Evolutionary conservation across 30 jellyfish, hydroid and myxozoan genomes (phyloP).

Genomic region (Hydra vulgaris): DNA sequence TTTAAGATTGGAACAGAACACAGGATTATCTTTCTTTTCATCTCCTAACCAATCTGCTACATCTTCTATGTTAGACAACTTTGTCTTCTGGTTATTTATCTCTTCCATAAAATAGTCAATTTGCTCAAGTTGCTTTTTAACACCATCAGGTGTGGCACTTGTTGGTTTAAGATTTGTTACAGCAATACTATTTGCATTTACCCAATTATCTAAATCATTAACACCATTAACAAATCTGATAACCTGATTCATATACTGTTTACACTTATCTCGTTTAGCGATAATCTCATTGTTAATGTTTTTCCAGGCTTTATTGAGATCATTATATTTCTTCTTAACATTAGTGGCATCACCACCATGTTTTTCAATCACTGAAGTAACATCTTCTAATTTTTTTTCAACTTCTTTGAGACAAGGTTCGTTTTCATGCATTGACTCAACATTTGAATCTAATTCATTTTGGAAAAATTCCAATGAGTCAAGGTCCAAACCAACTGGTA

Average conservation of each 20-base stretch:
- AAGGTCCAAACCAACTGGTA: conserved; percentile 67
- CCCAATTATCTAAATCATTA: conserved; percentile 67
- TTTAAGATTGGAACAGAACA: conserved; percentile 53
- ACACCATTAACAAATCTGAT: conserved; percentile 42
- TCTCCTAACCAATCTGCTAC: conserved; percentile 58
- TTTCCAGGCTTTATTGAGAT: conserved; percentile 42
- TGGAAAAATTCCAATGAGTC: conserved; percentile 49
- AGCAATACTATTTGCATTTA: conserved; percentile 40
- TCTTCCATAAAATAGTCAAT: conserved; percentile 59
- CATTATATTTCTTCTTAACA: conserved; percentile 30
- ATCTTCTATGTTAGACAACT: conserved; percentile 50
- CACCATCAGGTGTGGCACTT: conserved; percentile 45
- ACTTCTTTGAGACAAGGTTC: conserved; percentile 41
- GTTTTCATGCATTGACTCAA: conserved; percentile 44
- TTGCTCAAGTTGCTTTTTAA: conserved; percentile 56
- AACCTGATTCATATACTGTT: conserved; percentile 38
- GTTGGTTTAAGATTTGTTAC: conserved; percentile 44
- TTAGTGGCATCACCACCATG: conserved; percentile 48
- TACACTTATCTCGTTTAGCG: conserved; percentile 43
- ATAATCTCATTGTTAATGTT: conserved; percentile 31
- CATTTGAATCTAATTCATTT: conserved; percentile 50
- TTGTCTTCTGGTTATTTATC: conserved; percentile 45
- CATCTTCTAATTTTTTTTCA: conserved; percentile 55
- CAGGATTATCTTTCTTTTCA: conserved; percentile 65
- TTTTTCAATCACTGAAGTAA: conserved; percentile 38